Base-by-base conservation (phyloP, 2,888 invertebrate genomes). In the Lepeophtheirus nordmannii region DNA sequence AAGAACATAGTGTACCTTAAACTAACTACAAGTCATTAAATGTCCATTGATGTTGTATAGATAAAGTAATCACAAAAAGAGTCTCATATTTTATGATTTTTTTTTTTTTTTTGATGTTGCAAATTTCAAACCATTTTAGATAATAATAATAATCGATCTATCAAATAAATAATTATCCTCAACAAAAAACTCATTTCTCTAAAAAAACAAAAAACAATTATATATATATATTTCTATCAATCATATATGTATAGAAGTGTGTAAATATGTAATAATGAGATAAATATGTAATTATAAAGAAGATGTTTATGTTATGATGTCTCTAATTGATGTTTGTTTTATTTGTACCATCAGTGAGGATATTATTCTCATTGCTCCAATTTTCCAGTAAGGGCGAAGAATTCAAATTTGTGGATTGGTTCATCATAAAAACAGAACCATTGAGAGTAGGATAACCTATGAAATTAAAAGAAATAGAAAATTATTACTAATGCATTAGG, bases 401-500 rank as follows among this genome's bases (percentile, higher is more conserved):
- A 30, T 30, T 30, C 7, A 30, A 30, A 30, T 30, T 46, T n/a
- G 53, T n/a, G 5, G 53, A 46, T 2, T 5, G 3, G 8, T 46
- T 46, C n/a, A 46, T n/a, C 17, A 46, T n/a, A 46, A 46, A 46
- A 17, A 46, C 53, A n/a, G 53, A 46, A 46, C 53, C 53, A 17
- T 46, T 46, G 2, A 46, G 53, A 3, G 53, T 46, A 5, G 53
- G 53, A 46, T 46, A 46, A 46, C 53, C 53, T 46, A 17, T 30
- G 7, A 30, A 46, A 46, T 1, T 46, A 46, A 46, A 46, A 5
- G 8, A 41, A 10, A 14, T 11, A 41, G 41, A 46, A 5, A 46
- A 46, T 30, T 5, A 46, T 46, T n/a, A 46, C 3, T 46, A 46
- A 46, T 46, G 53, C 14, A 46, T 46, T 46, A 46, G 2, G 5